Conservation (phyloP, 2,113 vertebrate species). For the Saimiri boliviensis region DNA sequence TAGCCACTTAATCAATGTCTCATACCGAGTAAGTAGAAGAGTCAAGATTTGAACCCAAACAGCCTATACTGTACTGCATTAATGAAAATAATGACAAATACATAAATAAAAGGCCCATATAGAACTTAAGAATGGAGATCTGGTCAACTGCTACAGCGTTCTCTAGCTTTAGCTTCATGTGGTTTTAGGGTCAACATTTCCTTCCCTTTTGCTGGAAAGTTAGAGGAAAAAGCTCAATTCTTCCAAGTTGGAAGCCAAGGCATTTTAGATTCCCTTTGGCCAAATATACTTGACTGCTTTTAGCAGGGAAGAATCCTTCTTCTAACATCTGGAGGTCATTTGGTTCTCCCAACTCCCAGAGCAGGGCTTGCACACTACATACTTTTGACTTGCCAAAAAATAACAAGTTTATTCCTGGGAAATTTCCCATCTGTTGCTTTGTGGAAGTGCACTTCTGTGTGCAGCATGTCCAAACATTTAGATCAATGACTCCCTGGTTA, state of each 20-base stretch:
- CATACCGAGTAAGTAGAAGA: neutral
- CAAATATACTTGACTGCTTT: neutral
- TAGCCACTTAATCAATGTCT: neutral
- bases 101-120: neutral
- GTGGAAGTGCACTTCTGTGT: slow-evolving; percentile 43
- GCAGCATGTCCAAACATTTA: slow-evolving; percentile 5
- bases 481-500: neutral
- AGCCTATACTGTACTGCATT: neutral
- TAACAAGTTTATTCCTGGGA: slow-evolving; percentile 38
- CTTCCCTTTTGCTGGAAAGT: neutral
- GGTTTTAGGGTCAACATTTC: neutral
- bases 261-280: neutral
- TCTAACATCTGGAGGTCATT: neutral
- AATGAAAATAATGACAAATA: neutral
- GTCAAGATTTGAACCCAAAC: neutral
- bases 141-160: neutral
- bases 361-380: slow-evolving; percentile 1
- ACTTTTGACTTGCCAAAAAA: slow-evolving; percentile 59
- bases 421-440: slow-evolving; percentile 51
- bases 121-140: neutral
- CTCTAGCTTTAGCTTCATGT: neutral
- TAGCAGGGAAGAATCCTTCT: slow-evolving; percentile 20
- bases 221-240: neutral
- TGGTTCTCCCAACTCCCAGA: slow-evolving; percentile 43
- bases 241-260: neutral